A percentile compares a stretch with the other conserved stretches of the same genome.
Evolutionary conservation across 1,140 invertebrate genomes (phyloP).

Genomic region (Pseudomyrmex sp.): DNA sequence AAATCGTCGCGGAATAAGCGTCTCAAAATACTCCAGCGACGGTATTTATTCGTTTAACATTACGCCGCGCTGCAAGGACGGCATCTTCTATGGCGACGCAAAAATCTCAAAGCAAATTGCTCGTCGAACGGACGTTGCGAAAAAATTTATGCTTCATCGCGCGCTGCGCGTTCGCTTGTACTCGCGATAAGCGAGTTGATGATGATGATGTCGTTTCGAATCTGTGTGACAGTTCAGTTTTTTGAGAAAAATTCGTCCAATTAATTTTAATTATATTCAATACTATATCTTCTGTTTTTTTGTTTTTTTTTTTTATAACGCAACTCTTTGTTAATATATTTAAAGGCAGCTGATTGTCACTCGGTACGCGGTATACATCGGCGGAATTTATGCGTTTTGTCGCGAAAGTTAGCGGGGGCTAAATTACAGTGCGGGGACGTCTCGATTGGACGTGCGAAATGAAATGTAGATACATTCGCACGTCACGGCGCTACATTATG

Average conservation of each 20-base stretch:
- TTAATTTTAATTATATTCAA: no score
- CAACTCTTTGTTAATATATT: background rate
- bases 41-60: background rate
- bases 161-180: background rate
- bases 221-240: no score
- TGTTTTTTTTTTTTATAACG: no score
- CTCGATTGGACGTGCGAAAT: constrained; percentile 51
- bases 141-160: background rate
- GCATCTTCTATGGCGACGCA: background rate
- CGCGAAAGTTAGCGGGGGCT: constrained; percentile 47
- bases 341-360: constrained; percentile 7
- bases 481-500: constrained; percentile 54
- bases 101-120: background rate
- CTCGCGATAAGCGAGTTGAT: no score
- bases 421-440: constrained; percentile 50
- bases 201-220: no score
- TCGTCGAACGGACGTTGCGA: background rate
- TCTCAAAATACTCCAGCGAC: constrained; percentile 30
- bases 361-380: background rate
- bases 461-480: constrained; percentile 62
- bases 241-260: no score
- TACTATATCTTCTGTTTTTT: no score
- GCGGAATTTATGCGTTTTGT: constrained; percentile 47
- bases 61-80: background rate
- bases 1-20: constrained; percentile 60